Evolutionary conservation across 2,797 vertebrate genomes (phyloP).

Genomic region (Sebastes vulpes): DNA sequence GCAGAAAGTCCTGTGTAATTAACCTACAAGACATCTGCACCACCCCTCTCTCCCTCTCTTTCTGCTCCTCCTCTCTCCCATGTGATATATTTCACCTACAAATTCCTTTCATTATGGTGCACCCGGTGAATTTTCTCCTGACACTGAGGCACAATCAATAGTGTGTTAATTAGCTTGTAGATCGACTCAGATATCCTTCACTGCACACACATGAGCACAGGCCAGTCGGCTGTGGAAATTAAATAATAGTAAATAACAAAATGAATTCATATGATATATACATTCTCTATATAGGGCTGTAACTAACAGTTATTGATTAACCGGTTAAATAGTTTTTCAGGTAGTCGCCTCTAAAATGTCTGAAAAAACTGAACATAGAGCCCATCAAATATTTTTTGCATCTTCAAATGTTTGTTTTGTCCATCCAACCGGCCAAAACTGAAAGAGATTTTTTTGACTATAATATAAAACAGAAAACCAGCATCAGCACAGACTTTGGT

Average conservation of each 20-base stretch:
- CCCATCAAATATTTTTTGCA: not conserved
- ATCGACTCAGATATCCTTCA: conserved; percentile 50
- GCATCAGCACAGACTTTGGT: not conserved
- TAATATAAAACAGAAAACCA: not conserved
- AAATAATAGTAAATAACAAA: not conserved
- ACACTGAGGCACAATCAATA: conserved; percentile 59
- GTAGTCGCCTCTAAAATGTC: not conserved
- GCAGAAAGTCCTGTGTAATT: conserved; percentile 71
- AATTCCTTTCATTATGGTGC: conserved; percentile 48
- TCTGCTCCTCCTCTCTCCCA: not conserved
- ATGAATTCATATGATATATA: not conserved
- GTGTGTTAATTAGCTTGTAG: conserved; percentile 65
- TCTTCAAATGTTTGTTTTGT: not conserved
- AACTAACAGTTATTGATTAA: not conserved
- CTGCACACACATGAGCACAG: not conserved
- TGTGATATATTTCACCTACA: conserved; percentile 41
- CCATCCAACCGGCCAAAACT: not conserved
- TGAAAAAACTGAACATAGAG: not conserved
- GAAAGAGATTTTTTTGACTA: not conserved
- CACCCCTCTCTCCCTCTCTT: not conserved
- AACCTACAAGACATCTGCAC: conserved; percentile 67
- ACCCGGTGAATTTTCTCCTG: conserved; percentile 34
- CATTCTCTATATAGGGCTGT: not conserved
- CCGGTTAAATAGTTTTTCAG: not conserved
- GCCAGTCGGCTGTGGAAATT: not conserved